These are phyloP conservation scores for Monochamus saltuarius DNA, from an alignment of 1,140 invertebrate species.

Conservation along the genomic window DNA sequence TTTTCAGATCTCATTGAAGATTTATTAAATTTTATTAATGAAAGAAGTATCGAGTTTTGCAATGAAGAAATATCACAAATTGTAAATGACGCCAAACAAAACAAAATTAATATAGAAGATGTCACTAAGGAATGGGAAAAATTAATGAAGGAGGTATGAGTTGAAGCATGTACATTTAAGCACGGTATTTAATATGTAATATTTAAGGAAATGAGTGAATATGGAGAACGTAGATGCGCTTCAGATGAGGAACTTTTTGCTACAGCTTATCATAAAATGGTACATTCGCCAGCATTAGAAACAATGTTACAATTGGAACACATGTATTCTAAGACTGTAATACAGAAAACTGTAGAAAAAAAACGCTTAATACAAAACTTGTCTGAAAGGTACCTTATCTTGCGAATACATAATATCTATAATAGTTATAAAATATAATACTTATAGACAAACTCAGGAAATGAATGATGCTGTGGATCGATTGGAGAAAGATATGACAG, in stretches of 20 bases:
- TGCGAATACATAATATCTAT: slow-evolving; percentile 30
- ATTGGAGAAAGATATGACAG: slow-evolving; percentile 67
- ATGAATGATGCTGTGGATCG: slow-evolving; percentile 74
- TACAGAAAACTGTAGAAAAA: slow-evolving; percentile 67
- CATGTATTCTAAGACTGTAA: slow-evolving; percentile 70
- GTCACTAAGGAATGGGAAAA: slow-evolving; percentile 70
- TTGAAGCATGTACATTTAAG: neutral
- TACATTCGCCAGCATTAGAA: slow-evolving; percentile 80
- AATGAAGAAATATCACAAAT: slow-evolving; percentile 55
- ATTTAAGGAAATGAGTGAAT: slow-evolving; percentile 66
- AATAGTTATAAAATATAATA: neutral
- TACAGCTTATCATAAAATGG: slow-evolving; percentile 75
- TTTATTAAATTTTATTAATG: slow-evolving; percentile 51
- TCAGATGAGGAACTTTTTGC: slow-evolving; percentile 79
- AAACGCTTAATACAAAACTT: slow-evolving; percentile 60
- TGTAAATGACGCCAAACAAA: slow-evolving; percentile 55
- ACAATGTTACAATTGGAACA: slow-evolving; percentile 80
- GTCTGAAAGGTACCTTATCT: slow-evolving; percentile 58
- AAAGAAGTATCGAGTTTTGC: slow-evolving; percentile 57
- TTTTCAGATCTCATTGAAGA: slow-evolving; percentile 48
- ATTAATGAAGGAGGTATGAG: slow-evolving; percentile 64
- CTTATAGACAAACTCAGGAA: slow-evolving; percentile 68
- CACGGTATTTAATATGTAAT: slow-evolving; percentile 27
- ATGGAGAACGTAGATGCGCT: slow-evolving; percentile 68
- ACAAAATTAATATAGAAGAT: slow-evolving; percentile 64